Evolutionary conservation across 2,113 vertebrate species (phyloP), one percentile per base, ranked within the genome.

Genomic region (Pollimyrus isidori): DNA sequence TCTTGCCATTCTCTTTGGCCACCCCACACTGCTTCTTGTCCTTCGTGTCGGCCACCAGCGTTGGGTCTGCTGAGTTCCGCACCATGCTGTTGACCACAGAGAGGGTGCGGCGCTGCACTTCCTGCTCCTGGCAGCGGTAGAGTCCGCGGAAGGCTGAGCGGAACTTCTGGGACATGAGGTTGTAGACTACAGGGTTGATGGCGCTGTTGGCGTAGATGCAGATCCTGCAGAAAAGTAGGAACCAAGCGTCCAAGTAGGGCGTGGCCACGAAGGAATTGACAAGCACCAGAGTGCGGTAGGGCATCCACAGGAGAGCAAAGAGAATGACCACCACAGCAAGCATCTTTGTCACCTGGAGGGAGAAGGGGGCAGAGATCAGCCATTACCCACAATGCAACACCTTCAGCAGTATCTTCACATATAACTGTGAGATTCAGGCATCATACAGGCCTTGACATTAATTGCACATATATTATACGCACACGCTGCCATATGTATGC

Each of bases 141-240:
- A 97, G 94, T 3, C 73, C 91, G 0, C 93, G 92, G 86, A 96
- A 97, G 2, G 96, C 97, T 0, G 90, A 94, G 87, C 94, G 94
- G 89, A 97, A 97, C 93, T 96, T 96, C 94, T 94, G 96, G 6
- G 96, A 97, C 96, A 95, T 96, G 86, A 95, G 94, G 88, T 96
- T 97, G 93, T 97, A 97, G 86, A 96, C 92, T 6, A 96, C 91
- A 0, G 97, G 97, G 93, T 96, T 96, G 92, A 97, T 94, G 30
- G 96, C 95, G 0, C 96, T 97, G 95, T 96, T 96, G 92, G 96
- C 93, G 5, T 96, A 97, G 89, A 97, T 91, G 90, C 96, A 96
- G 0, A 91, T 94, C 23, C 94, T 91, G 89, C 96, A 96, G 89
- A 97, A 97, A 21, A 97, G 94, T 23, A 96, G 84, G 90, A 96